Evolutionary conservation across 2,797 vertebrate genomes (phyloP).

Genomic region (Sebastes itinus): DNA sequence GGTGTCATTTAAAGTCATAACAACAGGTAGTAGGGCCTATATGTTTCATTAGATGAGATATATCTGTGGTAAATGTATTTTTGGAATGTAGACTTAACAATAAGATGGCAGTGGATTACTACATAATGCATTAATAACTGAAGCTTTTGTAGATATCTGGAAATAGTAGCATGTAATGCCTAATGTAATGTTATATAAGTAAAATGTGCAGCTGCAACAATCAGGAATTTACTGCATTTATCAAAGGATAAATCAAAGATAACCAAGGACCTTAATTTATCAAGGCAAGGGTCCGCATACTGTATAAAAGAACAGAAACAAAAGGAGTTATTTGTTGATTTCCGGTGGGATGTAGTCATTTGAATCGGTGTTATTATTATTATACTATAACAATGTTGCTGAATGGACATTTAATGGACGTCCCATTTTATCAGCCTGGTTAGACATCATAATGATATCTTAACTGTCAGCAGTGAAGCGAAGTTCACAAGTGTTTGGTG

Average conservation of each 20-base stretch:
- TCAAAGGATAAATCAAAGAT: not conserved
- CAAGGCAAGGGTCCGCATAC: not conserved
- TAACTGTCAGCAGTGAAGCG: not conserved
- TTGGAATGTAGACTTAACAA: not conserved
- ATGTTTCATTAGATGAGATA: not conserved
- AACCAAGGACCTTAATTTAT: not conserved
- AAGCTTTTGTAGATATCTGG: not conserved
- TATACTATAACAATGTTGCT: not conserved
- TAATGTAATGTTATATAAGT: not conserved
- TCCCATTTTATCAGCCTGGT: not conserved
- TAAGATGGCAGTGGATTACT: not conserved
- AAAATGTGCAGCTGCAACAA: not conserved
- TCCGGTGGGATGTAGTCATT: not conserved
- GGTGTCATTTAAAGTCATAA: not conserved
- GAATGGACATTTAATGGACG: not conserved
- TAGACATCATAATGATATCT: not conserved
- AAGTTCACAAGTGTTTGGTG: not conserved
- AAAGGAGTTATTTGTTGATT: not conserved
- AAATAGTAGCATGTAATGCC: not conserved
- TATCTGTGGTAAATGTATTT: not conserved
- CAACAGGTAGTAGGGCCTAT: not conserved
- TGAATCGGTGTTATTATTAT: not conserved
- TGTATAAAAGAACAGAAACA: not conserved
- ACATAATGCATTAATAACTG: no score
- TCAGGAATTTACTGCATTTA: not conserved